These are phyloP conservation scores for Catharus ustulatus DNA, from an alignment of 2,797 vertebrate genomes.

Conservation along the genomic window DNA sequence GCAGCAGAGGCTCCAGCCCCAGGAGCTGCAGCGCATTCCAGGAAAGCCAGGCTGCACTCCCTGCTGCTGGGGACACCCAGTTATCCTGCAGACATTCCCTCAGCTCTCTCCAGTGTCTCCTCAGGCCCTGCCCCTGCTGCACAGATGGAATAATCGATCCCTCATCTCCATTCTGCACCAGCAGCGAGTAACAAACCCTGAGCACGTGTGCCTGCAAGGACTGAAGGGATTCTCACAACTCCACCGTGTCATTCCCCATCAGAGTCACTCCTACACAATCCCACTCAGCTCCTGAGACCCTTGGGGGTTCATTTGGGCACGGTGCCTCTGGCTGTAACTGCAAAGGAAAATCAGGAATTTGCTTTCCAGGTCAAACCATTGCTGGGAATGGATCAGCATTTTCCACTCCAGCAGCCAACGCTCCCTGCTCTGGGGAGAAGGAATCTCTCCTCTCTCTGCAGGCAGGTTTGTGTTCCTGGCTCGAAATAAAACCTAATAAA, in stretches of 20 bases:
- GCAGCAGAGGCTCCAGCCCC: neutral
- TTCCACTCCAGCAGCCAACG: neutral
- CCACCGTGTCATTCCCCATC: neutral
- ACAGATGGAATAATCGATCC: neutral
- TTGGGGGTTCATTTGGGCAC: neutral
- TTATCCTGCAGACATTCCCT: neutral
- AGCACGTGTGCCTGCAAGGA: neutral
- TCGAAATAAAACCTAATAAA: neutral
- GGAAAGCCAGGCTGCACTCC: neutral
- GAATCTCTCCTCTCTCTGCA: neutral
- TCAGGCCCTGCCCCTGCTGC: neutral
- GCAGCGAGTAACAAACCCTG: neutral
- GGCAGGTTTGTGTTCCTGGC: neutral
- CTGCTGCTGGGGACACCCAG: neutral
- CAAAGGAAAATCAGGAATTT: neutral
- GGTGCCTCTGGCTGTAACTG: neutral
- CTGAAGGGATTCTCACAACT: accelerated
- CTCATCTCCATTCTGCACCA: neutral
- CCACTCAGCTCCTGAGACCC: neutral
- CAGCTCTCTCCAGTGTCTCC: neutral
- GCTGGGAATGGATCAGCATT: neutral
- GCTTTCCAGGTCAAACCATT: neutral
- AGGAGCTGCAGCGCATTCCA: accelerated
- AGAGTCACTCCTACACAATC: neutral
- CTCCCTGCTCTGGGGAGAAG: neutral